Conservation (phyloP, 2,113 vertebrate genomes). For the Clarias magur region DNA sequence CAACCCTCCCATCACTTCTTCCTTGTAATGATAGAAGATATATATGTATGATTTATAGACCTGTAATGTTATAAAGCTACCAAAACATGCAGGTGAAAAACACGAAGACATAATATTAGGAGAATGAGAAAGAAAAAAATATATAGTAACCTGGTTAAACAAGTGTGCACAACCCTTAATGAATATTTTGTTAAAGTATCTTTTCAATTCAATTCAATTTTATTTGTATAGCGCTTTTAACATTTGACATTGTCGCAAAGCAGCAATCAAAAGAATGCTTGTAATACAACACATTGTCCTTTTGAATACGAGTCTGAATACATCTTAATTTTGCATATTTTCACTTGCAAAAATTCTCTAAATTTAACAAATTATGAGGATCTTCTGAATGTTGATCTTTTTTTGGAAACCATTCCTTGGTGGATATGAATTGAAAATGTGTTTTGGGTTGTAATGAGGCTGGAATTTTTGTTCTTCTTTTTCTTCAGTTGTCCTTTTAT, state of each 20-base stretch:
- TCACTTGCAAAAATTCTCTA: background rate
- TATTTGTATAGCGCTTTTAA: too few species aligned
- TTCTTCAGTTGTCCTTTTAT: background rate
- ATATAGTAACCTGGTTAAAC: background rate
- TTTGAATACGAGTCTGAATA: background rate
- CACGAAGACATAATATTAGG: too few species aligned
- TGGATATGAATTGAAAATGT: background rate
- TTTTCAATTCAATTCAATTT: background rate
- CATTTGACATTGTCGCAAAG: too few species aligned
- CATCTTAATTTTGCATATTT: background rate
- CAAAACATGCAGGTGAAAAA: too few species aligned
- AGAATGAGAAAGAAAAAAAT: background rate
- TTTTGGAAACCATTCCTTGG: background rate
- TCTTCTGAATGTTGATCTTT: background rate
- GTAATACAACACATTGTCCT: background rate
- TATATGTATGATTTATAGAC: too few species aligned
- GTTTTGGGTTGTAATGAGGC: background rate
- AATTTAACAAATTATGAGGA: background rate
- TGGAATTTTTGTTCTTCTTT: background rate
- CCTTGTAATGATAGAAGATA: too few species aligned
- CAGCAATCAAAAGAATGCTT: background rate
- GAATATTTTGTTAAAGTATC: background rate
- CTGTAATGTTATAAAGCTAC: too few species aligned
- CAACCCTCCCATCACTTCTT: background rate
- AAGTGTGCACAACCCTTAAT: background rate